Percentiles rank a stretch among this genome's conserved stretches.
These are phyloP conservation scores for Zingel zingel DNA, from an alignment of 2,113 vertebrate genomes.

Conservation along the genomic window DNA sequence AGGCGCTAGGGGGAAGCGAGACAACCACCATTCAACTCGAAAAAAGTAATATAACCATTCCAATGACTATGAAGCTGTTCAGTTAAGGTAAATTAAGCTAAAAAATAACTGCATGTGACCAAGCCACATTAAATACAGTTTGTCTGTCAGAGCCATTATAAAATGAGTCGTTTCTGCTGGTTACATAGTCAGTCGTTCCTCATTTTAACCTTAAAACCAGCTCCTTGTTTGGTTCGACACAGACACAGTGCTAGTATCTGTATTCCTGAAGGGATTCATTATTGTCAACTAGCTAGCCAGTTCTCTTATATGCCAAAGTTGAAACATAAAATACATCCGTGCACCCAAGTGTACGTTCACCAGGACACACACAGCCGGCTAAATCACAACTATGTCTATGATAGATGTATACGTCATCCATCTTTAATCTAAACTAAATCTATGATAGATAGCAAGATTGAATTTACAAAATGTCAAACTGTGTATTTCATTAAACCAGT, in stretches of 20 bases:
- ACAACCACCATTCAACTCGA: too few relatives aligned
- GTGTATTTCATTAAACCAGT: neutral
- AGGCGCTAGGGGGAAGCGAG: too few relatives aligned
- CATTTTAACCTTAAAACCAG: neutral
- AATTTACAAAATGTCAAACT: neutral
- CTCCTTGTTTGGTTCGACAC: neutral
- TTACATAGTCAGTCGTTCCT: neutral
- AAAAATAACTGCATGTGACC: neutral
- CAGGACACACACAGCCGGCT: neutral
- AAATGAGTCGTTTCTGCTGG: neutral
- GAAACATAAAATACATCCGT: neutral
- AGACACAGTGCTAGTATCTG: neutral
- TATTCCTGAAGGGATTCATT: neutral
- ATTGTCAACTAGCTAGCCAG: neutral
- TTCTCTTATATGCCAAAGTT: conserved; percentile 25
- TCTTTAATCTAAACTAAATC: neutral
- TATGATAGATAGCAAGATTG: neutral
- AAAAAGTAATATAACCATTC: too few relatives aligned
- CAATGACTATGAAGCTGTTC: too few relatives aligned
- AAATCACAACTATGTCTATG: neutral
- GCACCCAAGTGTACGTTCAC: neutral
- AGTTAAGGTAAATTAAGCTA: too few relatives aligned
- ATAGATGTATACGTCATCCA: neutral
- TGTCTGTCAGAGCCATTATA: neutral
- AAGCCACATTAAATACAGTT: neutral